Evolutionary conservation across 2,113 vertebrate genomes (phyloP).

Genomic region (Dromas ardeola): DNA sequence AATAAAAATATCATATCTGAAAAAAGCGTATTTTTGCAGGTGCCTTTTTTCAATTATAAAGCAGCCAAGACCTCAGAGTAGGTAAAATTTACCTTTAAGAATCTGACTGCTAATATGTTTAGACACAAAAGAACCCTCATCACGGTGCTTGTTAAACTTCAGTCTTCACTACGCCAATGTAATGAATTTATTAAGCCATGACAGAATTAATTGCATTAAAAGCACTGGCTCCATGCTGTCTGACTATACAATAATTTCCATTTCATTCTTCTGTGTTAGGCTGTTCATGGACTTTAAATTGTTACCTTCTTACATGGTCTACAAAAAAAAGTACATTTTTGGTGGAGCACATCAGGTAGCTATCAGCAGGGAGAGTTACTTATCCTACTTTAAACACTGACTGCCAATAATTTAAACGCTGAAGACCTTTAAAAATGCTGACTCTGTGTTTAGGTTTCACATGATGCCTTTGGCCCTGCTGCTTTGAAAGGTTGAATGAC

Average conservation of each 20-base stretch:
- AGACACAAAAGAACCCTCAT: neutral
- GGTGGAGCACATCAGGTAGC: neutral
- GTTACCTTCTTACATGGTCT: neutral
- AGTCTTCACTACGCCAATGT: neutral
- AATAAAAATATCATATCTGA: neutral
- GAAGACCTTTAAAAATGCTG: neutral
- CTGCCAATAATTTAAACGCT: neutral
- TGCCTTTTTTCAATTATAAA: neutral
- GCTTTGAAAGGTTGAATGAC: neutral
- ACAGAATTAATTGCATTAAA: constrained; percentile 53
- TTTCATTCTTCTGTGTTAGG: neutral
- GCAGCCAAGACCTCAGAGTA: neutral
- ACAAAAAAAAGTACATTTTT: neutral
- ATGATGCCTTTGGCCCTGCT: neutral
- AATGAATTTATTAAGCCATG: constrained; percentile 45
- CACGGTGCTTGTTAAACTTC: neutral
- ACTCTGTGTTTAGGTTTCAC: neutral
- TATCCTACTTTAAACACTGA: neutral
- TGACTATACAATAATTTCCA: constrained; percentile 22
- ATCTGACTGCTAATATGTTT: neutral
- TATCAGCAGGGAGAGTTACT: neutral
- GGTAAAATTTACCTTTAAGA: neutral
- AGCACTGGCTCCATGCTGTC: constrained; percentile 51
- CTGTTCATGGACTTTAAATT: neutral
- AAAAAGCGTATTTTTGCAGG: neutral